Conservation (phyloP, 2,888 invertebrate species). For the Eledone cirrhosa region DNA sequence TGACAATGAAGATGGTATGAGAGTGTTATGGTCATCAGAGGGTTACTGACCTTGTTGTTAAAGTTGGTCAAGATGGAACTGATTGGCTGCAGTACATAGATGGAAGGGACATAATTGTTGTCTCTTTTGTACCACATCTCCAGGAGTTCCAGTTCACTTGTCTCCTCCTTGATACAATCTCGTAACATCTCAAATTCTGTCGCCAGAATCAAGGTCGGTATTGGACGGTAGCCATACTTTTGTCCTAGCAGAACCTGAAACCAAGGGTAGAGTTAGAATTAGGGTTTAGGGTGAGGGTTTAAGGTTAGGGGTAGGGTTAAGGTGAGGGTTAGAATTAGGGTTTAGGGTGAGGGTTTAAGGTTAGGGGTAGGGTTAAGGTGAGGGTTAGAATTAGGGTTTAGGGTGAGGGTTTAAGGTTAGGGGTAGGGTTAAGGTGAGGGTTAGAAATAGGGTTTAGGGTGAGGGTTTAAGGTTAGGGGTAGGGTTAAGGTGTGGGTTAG, state of each 20-base stretch:
- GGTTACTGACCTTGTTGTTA: slow-evolving; percentile 85
- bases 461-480: background rate
- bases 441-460: background rate
- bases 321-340: no score
- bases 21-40: no score
- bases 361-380: no score
- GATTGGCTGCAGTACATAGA: slow-evolving; percentile 94
- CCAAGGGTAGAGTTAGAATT: background rate
- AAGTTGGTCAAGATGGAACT: slow-evolving; percentile 96
- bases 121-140: slow-evolving; percentile 97
- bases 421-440: no score
- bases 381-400: no score
- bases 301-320: no score
- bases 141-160: slow-evolving; percentile 80
- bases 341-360: no score
- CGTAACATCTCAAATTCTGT: slow-evolving; percentile 85
- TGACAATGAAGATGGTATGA: no score
- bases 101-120: slow-evolving; percentile 93
- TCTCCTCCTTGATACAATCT: slow-evolving; percentile 75
- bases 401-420: no score
- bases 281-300: no score
- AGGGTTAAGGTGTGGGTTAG: background rate
- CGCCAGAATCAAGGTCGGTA: slow-evolving; percentile 93
- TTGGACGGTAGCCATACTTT: slow-evolving; percentile 97
- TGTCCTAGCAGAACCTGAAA: slow-evolving; percentile 89